phyloP scores from a whole-genome alignment of 2,113 vertebrate genomes.

The Accipiter virgatus region DNA sequence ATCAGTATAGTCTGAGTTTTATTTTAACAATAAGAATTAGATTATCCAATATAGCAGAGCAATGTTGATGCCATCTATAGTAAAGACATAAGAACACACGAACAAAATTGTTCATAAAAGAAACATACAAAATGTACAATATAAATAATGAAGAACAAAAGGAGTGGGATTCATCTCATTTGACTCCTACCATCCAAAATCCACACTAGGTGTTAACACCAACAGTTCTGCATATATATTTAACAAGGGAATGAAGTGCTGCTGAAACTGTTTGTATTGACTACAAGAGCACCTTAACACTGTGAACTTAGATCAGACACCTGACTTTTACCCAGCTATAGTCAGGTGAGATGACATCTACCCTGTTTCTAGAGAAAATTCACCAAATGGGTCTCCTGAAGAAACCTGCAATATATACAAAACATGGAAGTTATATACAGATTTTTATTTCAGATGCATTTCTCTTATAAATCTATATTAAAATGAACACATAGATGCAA shows the following conservation, averaged over 20 bases:
- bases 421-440: background rate
- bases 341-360: background rate
- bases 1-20: background rate
- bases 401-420: background rate
- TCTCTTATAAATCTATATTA: background rate
- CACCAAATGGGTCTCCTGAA: background rate
- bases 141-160: background rate
- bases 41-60: background rate
- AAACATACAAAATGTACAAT: background rate
- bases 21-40: background rate
- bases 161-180: background rate
- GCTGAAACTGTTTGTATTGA: background rate
- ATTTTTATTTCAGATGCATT: background rate
- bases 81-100: background rate
- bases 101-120: background rate
- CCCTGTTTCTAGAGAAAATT: background rate
- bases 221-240: background rate
- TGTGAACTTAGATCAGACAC: background rate
- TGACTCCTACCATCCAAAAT: background rate
- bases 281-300: background rate
- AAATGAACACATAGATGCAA: background rate
- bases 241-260: background rate
- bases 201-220: background rate
- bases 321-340: background rate
- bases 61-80: background rate